Evolutionary conservation across 2,888 invertebrate species (phyloP), one percentile per base, ranked within the genome.

Genomic region (Magallana nippona): DNA sequence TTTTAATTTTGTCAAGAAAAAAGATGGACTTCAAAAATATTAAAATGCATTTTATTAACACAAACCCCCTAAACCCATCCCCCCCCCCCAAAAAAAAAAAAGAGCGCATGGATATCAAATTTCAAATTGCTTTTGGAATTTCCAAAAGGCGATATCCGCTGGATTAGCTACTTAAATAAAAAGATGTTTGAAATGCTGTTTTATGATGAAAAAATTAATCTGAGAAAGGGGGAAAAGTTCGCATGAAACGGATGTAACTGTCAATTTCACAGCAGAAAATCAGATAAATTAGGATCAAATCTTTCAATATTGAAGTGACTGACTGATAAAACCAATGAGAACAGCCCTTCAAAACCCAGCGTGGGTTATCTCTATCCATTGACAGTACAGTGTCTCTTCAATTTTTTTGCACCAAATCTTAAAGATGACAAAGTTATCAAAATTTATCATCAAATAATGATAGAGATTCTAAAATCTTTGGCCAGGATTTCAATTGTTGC

Each of bases 201-300:
- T 60, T 17, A 27, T 15, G 13, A 13, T 17, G 15, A 19, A 22
- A 22, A 32, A 11, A 5, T 71, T 71, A 27, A 71, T 71, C 71
- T 71, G 15, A 32, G 22, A 5, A 71, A 15, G 32, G n/a, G 27
- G 32, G 15, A 32, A 71, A 27, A 15, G 27, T 71, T 27, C 71
- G 22, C 27, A 22, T 11, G 10, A 3, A 71, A 32, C 71, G 71
- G 71, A 71, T 71, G 71, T 71, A 5, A 11, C 27, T 71, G 71
- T 71, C 71, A 71, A 71, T 71, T 27, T 27, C 32, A 27, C 22
- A 71, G 27, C 19, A 71, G 32, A 71, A 71, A 27, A 22, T 71
- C 71, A 27, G 71, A 71, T 71, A 71, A 71, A 71, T 71, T 11
- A 32, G 71, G 2, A 71, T 71, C 5, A 27, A 32, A 27, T 27